Evolutionary conservation across 2,888 invertebrate species (phyloP), one percentile per base, ranked within the genome.

Genomic region (Cerastis leucographa): DNA sequence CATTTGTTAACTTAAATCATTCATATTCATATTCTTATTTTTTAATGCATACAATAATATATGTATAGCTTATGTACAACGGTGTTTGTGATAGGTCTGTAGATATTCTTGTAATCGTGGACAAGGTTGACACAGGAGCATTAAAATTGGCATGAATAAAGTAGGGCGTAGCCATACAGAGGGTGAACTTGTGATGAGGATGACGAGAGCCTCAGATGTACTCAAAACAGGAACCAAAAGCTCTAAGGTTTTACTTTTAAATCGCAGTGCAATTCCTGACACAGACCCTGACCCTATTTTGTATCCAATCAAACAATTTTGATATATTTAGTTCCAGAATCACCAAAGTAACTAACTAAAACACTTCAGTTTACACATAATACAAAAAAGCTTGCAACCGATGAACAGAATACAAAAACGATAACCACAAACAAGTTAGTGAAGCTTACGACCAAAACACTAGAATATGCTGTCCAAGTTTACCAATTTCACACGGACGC

Each of bases 401-500:
- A 78, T 70, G 59, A 71, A 56, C 17, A 44, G 29, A 56, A 66
- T 40, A 75, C 83, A 74, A 82, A 71, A 75, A 75, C 71, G 35
- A 14, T 22, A 22, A 74, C 17, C n/a, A 64, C 71, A 61, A 59
- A 81, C 71, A 83, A 61, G 68, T 77, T 76, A 74, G 61, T 12
- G 29, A 54, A 71, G 68, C 83, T 79, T 82, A 81, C 65, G 77
- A 67, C 56, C 74, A 71, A 64, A 78, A 81, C 65, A 81, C 61
- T 67, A 73, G 66, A 82, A 82, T 82, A 79, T 79, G 75, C 80
- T 66, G 77, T 29, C 61, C 76, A 87, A 86, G 83, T 87, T 87
- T 81, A 78, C 81, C 85, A 81, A 87, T 85, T 85, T 83, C 84
- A 66, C 78, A 72, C 84, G 80, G 61, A 75, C 76, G 46, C 84